These are phyloP conservation scores for Cyprinodon brontotheroides DNA, from an alignment of 2,113 vertebrate species.

Conservation along the genomic window DNA sequence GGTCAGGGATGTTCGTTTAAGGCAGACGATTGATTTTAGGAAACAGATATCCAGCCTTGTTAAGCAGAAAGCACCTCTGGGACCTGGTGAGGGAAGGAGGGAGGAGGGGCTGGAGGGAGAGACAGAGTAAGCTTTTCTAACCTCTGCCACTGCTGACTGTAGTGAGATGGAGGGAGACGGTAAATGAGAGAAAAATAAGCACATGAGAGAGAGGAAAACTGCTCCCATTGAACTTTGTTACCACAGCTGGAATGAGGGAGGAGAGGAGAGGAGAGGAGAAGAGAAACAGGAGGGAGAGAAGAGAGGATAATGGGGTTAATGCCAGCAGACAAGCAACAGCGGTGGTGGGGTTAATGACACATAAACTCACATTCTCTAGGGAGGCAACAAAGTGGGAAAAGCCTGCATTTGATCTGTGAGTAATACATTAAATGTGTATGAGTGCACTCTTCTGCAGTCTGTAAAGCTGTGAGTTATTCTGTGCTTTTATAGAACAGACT, in stretches of 20 bases:
- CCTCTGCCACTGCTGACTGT: constrained; percentile 64
- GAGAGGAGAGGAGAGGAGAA: constrained; percentile 26
- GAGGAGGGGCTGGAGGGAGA: constrained; percentile 3
- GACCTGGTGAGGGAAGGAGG: constrained; percentile 64
- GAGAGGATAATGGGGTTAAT: constrained; percentile 73
- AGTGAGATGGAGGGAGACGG: constrained; percentile 48
- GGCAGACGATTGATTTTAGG: constrained; percentile 89
- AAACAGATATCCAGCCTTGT: constrained; percentile 88
- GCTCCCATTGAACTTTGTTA: constrained; percentile 63
- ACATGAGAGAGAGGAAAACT: constrained; percentile 52
- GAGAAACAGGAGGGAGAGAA: constrained; percentile 21
- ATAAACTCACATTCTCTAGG: constrained; percentile 59
- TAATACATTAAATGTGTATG: constrained; percentile 65
- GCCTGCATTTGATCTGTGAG: constrained; percentile 65
- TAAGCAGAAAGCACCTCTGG: constrained; percentile 89
- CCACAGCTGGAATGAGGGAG: constrained; percentile 30
- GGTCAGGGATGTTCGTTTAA: constrained; percentile 95
- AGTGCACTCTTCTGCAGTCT: constrained; percentile 30
- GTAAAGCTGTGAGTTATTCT: constrained; percentile 14
- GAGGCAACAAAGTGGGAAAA: constrained; percentile 55
- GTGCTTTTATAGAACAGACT: constrained; percentile 29
- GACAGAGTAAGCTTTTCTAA: constrained; percentile 63
- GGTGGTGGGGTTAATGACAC: constrained; percentile 71
- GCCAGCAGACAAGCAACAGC: constrained; percentile 62
- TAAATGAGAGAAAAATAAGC: constrained; percentile 63